Percentiles rank a stretch among this genome's conserved stretches.
phyloP scores from a whole-genome alignment of 2,797 vertebrate genomes.

The Craterocephalus amniculus region DNA sequence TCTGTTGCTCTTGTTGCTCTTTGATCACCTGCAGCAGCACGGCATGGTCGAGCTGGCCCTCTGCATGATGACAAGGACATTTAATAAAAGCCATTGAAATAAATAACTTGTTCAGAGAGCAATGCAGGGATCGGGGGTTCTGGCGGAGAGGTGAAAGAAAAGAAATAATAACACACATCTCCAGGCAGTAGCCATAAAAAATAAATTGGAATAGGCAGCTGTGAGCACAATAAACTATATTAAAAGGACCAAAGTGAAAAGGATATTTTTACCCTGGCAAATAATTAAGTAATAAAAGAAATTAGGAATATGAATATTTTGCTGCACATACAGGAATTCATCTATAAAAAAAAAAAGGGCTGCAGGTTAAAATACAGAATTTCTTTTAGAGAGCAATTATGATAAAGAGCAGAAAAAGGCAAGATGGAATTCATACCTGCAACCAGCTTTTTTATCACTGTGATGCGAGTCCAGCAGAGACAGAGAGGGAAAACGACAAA shows the following conservation, averaged over 20 bases:
- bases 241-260: constrained; percentile 33
- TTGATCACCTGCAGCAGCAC: constrained; percentile 94
- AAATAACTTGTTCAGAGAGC: background rate
- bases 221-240: constrained; percentile 45
- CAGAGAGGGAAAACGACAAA: constrained; percentile 40
- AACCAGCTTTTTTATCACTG: constrained; percentile 88
- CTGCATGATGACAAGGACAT: constrained; percentile 69
- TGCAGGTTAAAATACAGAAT: constrained; percentile 15
- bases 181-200: constrained; percentile 16
- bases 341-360: constrained; percentile 7
- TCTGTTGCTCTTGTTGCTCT: constrained; percentile 95
- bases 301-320: constrained; percentile 1
- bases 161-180: constrained; percentile 18
- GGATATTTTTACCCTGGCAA: constrained; percentile 21
- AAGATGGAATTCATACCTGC: constrained; percentile 83
- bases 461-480: constrained; percentile 81
- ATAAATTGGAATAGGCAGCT: constrained; percentile 12
- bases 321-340: background rate
- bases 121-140: constrained; percentile 15
- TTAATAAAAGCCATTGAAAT: background rate
- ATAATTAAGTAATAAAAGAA: background rate
- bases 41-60: constrained; percentile 90
- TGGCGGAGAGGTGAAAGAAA: constrained; percentile 17
- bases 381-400: constrained; percentile 22
- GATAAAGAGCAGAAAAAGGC: constrained; percentile 46